Evolutionary conservation across 1,140 invertebrate species (phyloP).

Genomic region (Globodera rostochiensis): DNA sequence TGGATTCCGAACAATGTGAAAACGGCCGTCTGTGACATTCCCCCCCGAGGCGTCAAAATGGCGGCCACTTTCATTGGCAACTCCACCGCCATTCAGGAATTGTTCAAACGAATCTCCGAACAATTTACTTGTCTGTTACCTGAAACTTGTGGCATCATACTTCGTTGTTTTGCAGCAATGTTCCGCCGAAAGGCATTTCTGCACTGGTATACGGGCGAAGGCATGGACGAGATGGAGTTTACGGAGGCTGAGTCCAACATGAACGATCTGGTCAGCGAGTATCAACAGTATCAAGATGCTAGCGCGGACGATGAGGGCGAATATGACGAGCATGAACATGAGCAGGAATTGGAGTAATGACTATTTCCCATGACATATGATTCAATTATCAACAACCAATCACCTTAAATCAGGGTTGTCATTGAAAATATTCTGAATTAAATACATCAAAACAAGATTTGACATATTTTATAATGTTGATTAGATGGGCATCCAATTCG

Average conservation of each 20-base stretch:
- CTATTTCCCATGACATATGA: background rate
- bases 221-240: conserved; percentile 74
- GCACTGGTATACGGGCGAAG: conserved; percentile 73
- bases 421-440: no score
- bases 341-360: conserved; percentile 7
- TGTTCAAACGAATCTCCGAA: conserved; percentile 77
- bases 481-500: no score
- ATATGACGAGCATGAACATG: conserved; percentile 18
- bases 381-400: no score
- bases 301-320: conserved; percentile 39
- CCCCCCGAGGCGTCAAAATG: conserved; percentile 69
- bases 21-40: conserved; percentile 72
- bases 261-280: conserved; percentile 85
- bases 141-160: conserved; percentile 74
- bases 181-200: conserved; percentile 81
- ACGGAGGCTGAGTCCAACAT: conserved; percentile 78
- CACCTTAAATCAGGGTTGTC: no score
- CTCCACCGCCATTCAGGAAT: conserved; percentile 76
- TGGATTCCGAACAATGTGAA: conserved; percentile 75
- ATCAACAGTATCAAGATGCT: conserved; percentile 77
- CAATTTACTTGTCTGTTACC: conserved; percentile 73
- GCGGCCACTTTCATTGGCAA: conserved; percentile 69
- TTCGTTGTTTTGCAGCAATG: conserved; percentile 71
- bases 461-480: no score
- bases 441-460: no score